These are phyloP conservation scores for Elachura formosa DNA, from an alignment of 2,113 vertebrate genomes.

Conservation along the genomic window DNA sequence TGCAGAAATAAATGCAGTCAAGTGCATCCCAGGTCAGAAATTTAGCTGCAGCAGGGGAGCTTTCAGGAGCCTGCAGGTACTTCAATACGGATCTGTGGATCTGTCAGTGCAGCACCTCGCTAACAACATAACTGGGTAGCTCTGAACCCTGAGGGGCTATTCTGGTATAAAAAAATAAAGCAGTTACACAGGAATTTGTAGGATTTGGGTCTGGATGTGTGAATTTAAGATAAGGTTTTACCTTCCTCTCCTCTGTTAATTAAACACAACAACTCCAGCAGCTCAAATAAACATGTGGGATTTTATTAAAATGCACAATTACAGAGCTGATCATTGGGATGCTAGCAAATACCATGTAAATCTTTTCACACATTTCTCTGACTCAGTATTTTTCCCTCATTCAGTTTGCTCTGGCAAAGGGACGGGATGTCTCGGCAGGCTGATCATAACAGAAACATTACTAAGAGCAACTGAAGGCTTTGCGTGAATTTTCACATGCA, in stretches of 20 bases:
- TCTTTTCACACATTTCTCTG: neutral
- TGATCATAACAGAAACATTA: conserved; percentile 1
- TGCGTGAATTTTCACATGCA: neutral
- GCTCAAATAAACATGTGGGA: neutral
- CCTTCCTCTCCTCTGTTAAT: neutral
- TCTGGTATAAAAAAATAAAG: neutral
- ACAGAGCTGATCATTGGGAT: neutral
- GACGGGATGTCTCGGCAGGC: neutral
- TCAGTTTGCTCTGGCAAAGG: neutral
- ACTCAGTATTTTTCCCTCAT: neutral
- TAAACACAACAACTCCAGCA: neutral
- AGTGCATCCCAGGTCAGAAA: neutral
- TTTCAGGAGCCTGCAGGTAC: neutral
- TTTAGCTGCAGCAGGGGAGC: accelerated
- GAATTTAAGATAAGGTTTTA: neutral
- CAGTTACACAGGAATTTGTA: neutral
- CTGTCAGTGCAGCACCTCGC: neutral
- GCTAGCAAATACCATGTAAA: neutral
- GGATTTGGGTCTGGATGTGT: neutral
- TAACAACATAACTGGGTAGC: neutral
- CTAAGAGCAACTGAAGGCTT: neutral
- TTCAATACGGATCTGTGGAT: neutral
- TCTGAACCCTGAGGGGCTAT: neutral
- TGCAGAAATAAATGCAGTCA: neutral
- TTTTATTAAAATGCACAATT: conserved; percentile 34